Evolutionary conservation across 2,888 invertebrate genomes (phyloP).

Genomic region (Euplexia lucipara): DNA sequence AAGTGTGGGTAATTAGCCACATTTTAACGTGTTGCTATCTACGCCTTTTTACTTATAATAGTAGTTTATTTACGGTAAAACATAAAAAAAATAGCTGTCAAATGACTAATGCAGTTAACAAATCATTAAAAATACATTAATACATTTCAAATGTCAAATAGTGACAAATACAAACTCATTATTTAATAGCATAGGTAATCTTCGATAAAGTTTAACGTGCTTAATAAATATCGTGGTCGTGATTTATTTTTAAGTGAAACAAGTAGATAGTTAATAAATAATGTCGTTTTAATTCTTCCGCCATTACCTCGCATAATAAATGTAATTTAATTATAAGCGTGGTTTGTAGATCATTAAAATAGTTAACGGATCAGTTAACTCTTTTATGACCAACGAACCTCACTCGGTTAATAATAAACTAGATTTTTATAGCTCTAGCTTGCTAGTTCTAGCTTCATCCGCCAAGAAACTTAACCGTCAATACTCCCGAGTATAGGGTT

Average conservation of each 20-base stretch:
- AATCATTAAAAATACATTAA: too few relatives aligned
- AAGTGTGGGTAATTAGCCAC: too few relatives aligned
- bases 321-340: constrained; percentile 12
- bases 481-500: background rate
- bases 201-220: constrained; percentile 16
- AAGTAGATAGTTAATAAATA: background rate
- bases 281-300: background rate
- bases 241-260: background rate
- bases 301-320: constrained; percentile 16
- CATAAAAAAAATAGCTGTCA: too few relatives aligned
- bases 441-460: background rate
- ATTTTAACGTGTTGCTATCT: too few relatives aligned
- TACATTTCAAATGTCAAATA: too few relatives aligned
- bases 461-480: background rate
- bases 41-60: too few relatives aligned
- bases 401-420: constrained; percentile 25
- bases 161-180: too few relatives aligned
- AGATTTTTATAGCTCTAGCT: constrained; percentile 13
- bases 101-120: too few relatives aligned
- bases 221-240: background rate
- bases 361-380: constrained; percentile 1
- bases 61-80: too few relatives aligned
- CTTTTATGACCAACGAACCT: constrained; percentile 20
- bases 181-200: too few relatives aligned
- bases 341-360: too few relatives aligned